Base-by-base conservation (phyloP, 2,113 vertebrate genomes). In the Caloenas nicobarica region DNA sequence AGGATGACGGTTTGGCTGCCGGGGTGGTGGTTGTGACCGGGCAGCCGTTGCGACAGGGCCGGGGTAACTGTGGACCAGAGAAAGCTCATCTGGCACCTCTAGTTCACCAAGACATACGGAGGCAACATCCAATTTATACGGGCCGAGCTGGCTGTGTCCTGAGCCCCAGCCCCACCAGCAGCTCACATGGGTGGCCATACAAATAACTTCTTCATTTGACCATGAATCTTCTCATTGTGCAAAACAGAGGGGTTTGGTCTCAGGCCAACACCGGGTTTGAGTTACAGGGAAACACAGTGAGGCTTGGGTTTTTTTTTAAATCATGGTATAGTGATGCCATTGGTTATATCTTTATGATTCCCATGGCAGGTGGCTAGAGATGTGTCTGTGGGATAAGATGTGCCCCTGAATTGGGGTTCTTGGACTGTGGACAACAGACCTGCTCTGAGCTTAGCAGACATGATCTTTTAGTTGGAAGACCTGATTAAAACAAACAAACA, bases 381-480 rank as follows among this genome's bases (percentile, higher is more conserved):
- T 0, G 1, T 12, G 10, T 44, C 25, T 33, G 44, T 44, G 44
- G 44, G 14, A 14, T 0, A 7, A 36, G 65, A 58, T 5, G 9
- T 68, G 57, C 4, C 33, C 58, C 22, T 78, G 14, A 53, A 19
- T 1, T 73, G 29, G 16, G 8, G 4, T 51, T 16, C 40, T 68
- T 72, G 81, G 34, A 3, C 17, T n/a, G 25, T 5, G 65, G 60
- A 33, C 44, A 60, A 2, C 48, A 78, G 61, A 13, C 13, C 34
- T 76, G 13, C 3, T 3, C 69, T 64, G 78, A 34, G 13, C 7
- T 19, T 3, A 13, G 26, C 53, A 79, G 68, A 72, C 6, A 3
- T 8, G 24, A 28, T 69, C 21, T 46, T 66, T 29, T 36, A 4
- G 14, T 28, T 24, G 19, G 70, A 50, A 73, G 5, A 69, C 7